These are phyloP conservation scores for Stigmatopora argus DNA, from an alignment of 2,113 vertebrate genomes.

Conservation along the genomic window DNA sequence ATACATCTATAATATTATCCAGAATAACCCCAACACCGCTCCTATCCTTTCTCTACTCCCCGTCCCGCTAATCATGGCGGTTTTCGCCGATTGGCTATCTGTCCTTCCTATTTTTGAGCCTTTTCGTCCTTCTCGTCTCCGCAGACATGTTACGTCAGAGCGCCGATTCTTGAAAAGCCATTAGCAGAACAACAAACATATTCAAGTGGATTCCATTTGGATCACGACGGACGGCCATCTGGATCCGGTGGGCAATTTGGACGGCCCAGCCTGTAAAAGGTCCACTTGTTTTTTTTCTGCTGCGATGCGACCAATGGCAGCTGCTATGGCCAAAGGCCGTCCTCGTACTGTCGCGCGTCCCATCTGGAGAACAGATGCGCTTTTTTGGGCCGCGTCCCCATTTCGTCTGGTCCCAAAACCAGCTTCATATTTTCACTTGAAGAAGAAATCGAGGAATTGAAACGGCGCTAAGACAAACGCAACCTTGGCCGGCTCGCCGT, in stretches of 20 bases:
- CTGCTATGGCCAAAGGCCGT: neutral
- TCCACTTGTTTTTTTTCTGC: neutral
- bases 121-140: neutral
- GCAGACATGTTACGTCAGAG: neutral
- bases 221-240: neutral
- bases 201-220: neutral
- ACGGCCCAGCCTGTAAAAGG: neutral
- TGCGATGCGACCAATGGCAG: neutral
- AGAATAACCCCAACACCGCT: too few relatives aligned
- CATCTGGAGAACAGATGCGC: slow-evolving; percentile 7
- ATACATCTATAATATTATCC: too few relatives aligned
- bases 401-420: too few relatives aligned
- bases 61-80: too few relatives aligned
- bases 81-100: too few relatives aligned
- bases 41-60: too few relatives aligned
- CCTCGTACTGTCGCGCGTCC: neutral
- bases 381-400: neutral
- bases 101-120: neutral
- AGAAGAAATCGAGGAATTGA: neutral
- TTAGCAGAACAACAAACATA: neutral
- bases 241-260: neutral
- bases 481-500: neutral
- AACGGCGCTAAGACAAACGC: too few relatives aligned
- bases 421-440: neutral
- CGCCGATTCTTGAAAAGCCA: neutral